These are phyloP conservation scores for Hirtodrosophila trivittata DNA, from an alignment of 2,888 invertebrate genomes.

Conservation along the genomic window DNA sequence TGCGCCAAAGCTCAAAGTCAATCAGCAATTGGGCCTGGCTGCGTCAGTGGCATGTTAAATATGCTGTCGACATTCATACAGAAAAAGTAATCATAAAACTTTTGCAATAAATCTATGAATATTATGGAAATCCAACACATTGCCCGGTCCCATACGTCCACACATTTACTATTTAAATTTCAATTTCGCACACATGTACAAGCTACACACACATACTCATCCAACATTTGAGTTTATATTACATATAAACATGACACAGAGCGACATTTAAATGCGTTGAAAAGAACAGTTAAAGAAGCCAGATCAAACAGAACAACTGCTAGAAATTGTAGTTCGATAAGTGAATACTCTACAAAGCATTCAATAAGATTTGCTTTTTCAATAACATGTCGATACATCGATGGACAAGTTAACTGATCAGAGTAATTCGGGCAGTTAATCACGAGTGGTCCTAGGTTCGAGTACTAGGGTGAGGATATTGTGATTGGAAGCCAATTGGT, in stretches of 20 bases:
- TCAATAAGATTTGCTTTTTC: too few species aligned
- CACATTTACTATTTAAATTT: constrained; percentile 42
- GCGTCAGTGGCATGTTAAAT: constrained; percentile 45
- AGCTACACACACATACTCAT: neutral
- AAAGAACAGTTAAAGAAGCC: too few species aligned
- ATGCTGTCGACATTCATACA: constrained; percentile 28
- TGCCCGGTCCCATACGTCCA: constrained; percentile 9
- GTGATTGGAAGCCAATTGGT: too few species aligned
- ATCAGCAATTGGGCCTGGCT: constrained; percentile 48
- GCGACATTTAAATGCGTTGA: constrained; percentile 15
- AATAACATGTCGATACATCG: too few species aligned
- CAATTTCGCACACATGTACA: constrained; percentile 33
- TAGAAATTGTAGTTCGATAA: neutral
- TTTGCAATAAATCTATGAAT: constrained; percentile 76
- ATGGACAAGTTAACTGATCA: too few species aligned
- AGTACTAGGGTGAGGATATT: too few species aligned
- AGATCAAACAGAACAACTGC: neutral
- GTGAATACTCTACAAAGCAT: neutral
- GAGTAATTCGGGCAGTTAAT: too few species aligned
- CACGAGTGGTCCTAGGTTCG: too few species aligned
- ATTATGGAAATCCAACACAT: constrained; percentile 56
- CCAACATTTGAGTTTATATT: neutral
- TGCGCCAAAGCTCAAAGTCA: constrained; percentile 52
- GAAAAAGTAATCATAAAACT: constrained; percentile 74
- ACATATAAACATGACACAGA: constrained; percentile 16